Base-by-base conservation (phyloP, 2,888 invertebrate genomes). In the Trichopoda pennipes region DNA sequence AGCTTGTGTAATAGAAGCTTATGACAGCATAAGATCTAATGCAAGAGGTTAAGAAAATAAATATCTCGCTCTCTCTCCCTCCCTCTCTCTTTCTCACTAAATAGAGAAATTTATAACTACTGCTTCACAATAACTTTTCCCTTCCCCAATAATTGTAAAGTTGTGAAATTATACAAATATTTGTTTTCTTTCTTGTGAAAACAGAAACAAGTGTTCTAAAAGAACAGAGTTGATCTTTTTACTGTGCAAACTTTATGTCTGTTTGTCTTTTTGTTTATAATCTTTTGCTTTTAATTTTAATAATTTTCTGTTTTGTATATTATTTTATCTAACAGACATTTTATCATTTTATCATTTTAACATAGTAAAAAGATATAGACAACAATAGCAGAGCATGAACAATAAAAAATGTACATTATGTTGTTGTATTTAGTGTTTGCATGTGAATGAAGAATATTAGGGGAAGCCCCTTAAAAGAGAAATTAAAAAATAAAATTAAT, bases 281-380 rank as follows among this genome's bases (percentile, higher is more conserved):
- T 73, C 51, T 70, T 75, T 61, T 61, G 19, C 49, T 66, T 16
- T 44, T 44, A n/a, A 44, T 44, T 44, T 44, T 16, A n/a, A n/a
- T n/a, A n/a, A n/a, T n/a, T n/a, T n/a, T n/a, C n/a, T n/a, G n/a
- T 14, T 49, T 49, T 0, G 1, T 49, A 17, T 17, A 19, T 70
- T 3, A 51, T 66, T 72, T 69, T 49, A 60, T 75, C 56, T 61
- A 55, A 66, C 70, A 78, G 55, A 78, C 74, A 75, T 82, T 53
- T 78, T 75, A 82, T 60, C 75, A 79, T 79, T 82, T 82, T 55
- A 78, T 49, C 75, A 79, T 79, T 82, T 82, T 55, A 78, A 51
- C 55, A 79, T 64, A 19, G 64, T 32, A 66, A 72, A 60, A 21
- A 56, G 38, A 56, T 70, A 42, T 49, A 55, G 56, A 49, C 32